phyloP scores from a whole-genome alignment of 2,888 invertebrate genomes.

The Scelioninae gen. 1 region DNA sequence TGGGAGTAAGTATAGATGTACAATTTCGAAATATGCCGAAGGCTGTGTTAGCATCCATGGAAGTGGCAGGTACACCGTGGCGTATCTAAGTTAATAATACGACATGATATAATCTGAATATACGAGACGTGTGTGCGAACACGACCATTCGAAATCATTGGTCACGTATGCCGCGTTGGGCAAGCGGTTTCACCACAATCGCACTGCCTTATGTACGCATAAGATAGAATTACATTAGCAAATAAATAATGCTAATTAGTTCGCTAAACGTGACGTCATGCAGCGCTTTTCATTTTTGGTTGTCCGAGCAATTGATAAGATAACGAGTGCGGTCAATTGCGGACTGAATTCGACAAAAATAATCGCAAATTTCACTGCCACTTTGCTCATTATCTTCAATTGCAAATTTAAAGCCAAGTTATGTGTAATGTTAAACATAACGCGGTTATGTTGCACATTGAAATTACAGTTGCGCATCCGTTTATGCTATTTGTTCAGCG shows the following conservation, averaged over 20 bases:
- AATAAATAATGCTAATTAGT: slow-evolving; percentile 52
- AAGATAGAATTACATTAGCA: slow-evolving; percentile 39
- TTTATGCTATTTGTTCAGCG: no score
- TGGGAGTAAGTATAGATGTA: slow-evolving; percentile 9
- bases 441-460: no score
- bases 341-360: background rate
- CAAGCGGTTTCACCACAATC: slow-evolving; percentile 18
- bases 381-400: slow-evolving; percentile 37
- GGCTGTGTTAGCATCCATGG: slow-evolving; percentile 32
- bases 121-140: slow-evolving; percentile 55
- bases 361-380: slow-evolving; percentile 3
- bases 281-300: slow-evolving; percentile 5
- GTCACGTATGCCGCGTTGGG: slow-evolving; percentile 19
- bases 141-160: slow-evolving; percentile 53
- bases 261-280: slow-evolving; percentile 38
- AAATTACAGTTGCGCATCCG: no score
- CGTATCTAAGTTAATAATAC: slow-evolving; percentile 74
- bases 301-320: slow-evolving; percentile 30
- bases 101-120: slow-evolving; percentile 74
- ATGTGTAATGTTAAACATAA: background rate
- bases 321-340: slow-evolving; percentile 39
- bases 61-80: slow-evolving; percentile 47
- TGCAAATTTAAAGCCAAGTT: slow-evolving; percentile 22
- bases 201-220: slow-evolving; percentile 39
- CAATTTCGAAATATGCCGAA: slow-evolving; percentile 37